phyloP scores from a whole-genome alignment of 2,888 invertebrate genomes.

The Drosophila formosana region DNA sequence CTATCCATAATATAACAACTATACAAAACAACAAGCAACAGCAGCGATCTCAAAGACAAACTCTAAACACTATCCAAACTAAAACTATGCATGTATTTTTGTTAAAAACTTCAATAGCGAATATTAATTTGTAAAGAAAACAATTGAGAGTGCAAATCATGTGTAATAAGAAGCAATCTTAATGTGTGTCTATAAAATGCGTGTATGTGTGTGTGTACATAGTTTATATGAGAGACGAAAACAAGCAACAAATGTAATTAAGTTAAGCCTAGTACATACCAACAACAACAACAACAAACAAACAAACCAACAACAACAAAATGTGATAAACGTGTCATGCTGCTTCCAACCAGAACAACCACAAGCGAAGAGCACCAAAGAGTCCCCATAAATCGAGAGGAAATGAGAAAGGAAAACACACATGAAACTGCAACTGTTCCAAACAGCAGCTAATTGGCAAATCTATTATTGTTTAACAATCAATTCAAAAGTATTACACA shows the following conservation, averaged over 20 bases:
- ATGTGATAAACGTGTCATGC: slow-evolving; percentile 80
- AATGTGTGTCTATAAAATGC: slow-evolving; percentile 48
- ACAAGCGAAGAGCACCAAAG: slow-evolving; percentile 51
- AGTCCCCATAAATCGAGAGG: slow-evolving; percentile 11
- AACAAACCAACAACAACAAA: slow-evolving; percentile 56
- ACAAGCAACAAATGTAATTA: slow-evolving; percentile 59
- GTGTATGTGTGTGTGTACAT: slow-evolving; percentile 37
- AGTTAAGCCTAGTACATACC: slow-evolving; percentile 77
- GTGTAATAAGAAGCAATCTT: slow-evolving; percentile 71
- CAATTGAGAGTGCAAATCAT: slow-evolving; percentile 53
- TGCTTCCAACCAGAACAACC: slow-evolving; percentile 66
- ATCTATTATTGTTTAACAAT: slow-evolving; percentile 48
- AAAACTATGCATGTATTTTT: slow-evolving; percentile 64
- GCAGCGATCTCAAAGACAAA: slow-evolving; percentile 69
- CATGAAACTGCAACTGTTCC: slow-evolving; percentile 19
- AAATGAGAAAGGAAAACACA: slow-evolving; percentile 23
- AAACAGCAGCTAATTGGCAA: slow-evolving; percentile 15
- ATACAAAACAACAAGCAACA: background rate
- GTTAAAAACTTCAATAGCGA: slow-evolving; percentile 76
- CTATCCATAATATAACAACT: slow-evolving; percentile 22
- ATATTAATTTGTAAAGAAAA: slow-evolving; percentile 71
- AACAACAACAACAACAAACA: slow-evolving; percentile 57
- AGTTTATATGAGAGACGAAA: slow-evolving; percentile 39
- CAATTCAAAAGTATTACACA: slow-evolving; percentile 46
- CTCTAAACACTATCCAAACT: slow-evolving; percentile 48